Evolutionary conservation across 64 coral and sea anemone species (phyloP).

Genomic region (Porites australiensis): DNA sequence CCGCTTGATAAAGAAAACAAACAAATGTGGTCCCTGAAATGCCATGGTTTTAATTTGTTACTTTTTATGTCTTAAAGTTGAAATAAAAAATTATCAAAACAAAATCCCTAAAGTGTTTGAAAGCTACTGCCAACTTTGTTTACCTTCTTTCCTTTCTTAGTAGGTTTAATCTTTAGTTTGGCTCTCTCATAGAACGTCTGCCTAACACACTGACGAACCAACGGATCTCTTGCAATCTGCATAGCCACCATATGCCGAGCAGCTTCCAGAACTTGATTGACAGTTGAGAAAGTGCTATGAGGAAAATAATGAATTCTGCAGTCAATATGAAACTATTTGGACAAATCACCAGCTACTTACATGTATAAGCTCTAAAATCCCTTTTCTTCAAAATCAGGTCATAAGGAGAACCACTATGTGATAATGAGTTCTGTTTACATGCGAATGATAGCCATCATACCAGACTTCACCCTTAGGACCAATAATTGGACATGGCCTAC

Average conservation of each 20-base stretch:
- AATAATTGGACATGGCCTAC: too few relatives aligned
- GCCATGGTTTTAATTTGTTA: too few relatives aligned
- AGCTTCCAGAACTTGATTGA: constrained; percentile 91
- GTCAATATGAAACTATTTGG: neutral
- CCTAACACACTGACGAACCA: constrained; percentile 95
- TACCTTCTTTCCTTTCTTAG: constrained; percentile 99
- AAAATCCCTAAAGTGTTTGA: neutral
- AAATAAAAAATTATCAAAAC: too few relatives aligned
- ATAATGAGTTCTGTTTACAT: too few relatives aligned
- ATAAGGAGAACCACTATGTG: too few relatives aligned
- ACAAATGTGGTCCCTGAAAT: neutral
- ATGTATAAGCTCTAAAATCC: too few relatives aligned
- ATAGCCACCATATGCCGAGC: constrained; percentile 96
- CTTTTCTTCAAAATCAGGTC: too few relatives aligned
- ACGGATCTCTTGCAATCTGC: constrained; percentile 97
- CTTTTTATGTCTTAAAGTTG: too few relatives aligned
- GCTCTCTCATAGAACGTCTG: constrained; percentile 96
- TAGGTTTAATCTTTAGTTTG: constrained; percentile 89
- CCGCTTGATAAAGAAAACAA: too few relatives aligned
- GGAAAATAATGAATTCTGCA: neutral
- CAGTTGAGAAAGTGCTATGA: constrained; percentile 85
- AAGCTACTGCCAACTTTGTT: neutral
- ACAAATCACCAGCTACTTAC: too few relatives aligned
- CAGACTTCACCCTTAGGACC: too few relatives aligned
- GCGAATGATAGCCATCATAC: too few relatives aligned